phyloP scores from a whole-genome alignment of 1,140 invertebrate species.

The Pteromalus puparum region DNA sequence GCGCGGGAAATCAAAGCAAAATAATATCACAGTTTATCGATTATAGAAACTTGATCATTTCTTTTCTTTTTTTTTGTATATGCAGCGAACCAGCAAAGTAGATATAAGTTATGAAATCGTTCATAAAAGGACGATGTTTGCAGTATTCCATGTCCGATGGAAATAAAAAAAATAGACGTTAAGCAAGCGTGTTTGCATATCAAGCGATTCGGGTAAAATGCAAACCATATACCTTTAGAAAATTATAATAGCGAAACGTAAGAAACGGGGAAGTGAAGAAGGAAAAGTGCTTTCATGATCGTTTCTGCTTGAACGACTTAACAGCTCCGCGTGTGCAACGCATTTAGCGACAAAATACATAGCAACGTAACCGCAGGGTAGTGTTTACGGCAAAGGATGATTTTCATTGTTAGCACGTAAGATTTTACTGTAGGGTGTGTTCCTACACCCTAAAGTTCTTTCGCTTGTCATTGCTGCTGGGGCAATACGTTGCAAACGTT shows the following conservation, averaged over 20 bases:
- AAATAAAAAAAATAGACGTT: neutral
- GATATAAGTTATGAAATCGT: too few relatives aligned
- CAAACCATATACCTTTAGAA: neutral
- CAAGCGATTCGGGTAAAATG: neutral
- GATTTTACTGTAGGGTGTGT: neutral
- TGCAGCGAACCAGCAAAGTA: neutral
- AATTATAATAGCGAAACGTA: neutral
- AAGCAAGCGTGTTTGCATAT: neutral
- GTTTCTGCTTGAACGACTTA: neutral
- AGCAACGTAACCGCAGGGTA: too few relatives aligned
- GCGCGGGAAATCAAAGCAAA: neutral
- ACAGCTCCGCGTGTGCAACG: too few relatives aligned
- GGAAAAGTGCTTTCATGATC: too few relatives aligned
- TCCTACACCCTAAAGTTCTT: neutral
- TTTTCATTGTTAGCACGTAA: neutral
- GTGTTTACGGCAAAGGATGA: neutral
- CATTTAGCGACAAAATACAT: too few relatives aligned
- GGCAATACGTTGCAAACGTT: neutral
- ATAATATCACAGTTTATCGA: neutral
- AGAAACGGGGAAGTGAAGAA: neutral
- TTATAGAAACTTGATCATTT: neutral
- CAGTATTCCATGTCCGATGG: neutral
- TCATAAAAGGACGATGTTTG: too few relatives aligned
- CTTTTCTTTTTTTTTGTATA: neutral
- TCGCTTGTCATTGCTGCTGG: slow-evolving; percentile 11